Evolutionary conservation across 2,888 invertebrate species (phyloP), one percentile per base, ranked within the genome.

Genomic region (Scrobipalpa costella): DNA sequence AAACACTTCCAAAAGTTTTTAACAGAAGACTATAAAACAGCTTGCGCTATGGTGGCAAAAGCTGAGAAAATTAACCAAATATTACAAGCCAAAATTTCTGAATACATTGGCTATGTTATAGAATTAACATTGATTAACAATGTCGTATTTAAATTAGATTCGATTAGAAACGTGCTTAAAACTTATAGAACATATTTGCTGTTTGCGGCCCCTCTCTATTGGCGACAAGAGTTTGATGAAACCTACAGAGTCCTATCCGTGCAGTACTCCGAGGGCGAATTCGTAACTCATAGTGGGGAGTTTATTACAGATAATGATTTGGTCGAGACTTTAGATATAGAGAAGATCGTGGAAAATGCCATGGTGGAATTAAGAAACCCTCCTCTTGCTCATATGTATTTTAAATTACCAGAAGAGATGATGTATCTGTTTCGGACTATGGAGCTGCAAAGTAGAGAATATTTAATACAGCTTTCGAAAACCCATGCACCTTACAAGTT

Each of bases 401-500:
- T 91, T 68, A 77, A 71, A 58, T 73, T 72, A 0, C 88, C 90
- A 8, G 77, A 79, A 52, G 81, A 91, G 73, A 90, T 90, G 83
- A 77, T 89, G 40, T 82, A 86, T 72, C 71, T 90, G 66, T 91
- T 91, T 68, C 81, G 87, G 55, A 80, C 82, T 11, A 89, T 90
- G 89, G 90, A 91, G 71, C 73, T 90, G 67, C 91, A 91, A 71
- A 91, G 91, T 68, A 80, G 91, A 70, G 90, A 90, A 75, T 91
- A 91, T 75, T 77, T 91, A 64, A 84, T 74, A 64, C 83, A 91
- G 66, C 78, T 88, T 36, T 77, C 90, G 1, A 88, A 85, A 73
- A 90, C 87, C 2, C 85, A 82, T 68, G 80, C 68, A 11, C 88
- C 89, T 8, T 83, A 75, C 68, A 77, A 82, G 57, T 64, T 80